These are phyloP conservation scores for Megalurothrips usitatus DNA, from an alignment of 2,888 invertebrate species.

Conservation along the genomic window DNA sequence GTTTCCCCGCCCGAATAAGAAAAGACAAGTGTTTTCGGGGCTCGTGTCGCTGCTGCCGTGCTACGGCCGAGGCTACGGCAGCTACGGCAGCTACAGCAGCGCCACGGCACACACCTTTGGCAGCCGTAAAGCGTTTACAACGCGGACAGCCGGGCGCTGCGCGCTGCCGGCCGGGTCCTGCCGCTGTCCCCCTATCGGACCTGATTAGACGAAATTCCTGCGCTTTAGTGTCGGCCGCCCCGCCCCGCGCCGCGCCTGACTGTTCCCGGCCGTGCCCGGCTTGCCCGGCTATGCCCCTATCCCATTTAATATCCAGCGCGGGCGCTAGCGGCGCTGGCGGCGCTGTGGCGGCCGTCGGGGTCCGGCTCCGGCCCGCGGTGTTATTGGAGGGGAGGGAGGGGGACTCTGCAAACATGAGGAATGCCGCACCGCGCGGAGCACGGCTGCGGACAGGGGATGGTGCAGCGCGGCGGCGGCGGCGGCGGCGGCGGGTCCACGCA, in stretches of 20 bases:
- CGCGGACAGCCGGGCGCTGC: not conserved
- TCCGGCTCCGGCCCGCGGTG: not conserved
- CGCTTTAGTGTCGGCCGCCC: conserved; percentile 9
- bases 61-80: too few relatives aligned
- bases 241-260: too few relatives aligned
- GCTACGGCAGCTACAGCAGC: too few relatives aligned
- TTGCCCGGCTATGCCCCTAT: not conserved
- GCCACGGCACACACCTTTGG: not conserved
- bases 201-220: conserved; percentile 20
- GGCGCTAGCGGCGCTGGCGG: not conserved
- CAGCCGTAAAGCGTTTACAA: conserved; percentile 13
- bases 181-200: not conserved
- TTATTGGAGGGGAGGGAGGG: conserved; percentile 2
- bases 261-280: not conserved
- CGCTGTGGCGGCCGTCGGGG: too few relatives aligned
- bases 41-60: too few relatives aligned
- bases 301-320: conserved; percentile 18
- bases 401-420: not conserved
- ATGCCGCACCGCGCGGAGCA: too few relatives aligned
- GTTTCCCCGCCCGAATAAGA: too few relatives aligned
- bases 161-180: not conserved
- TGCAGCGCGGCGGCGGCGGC: too few relatives aligned
- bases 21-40: too few relatives aligned
- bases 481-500: too few relatives aligned
- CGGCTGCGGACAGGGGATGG: too few relatives aligned